A percentile compares a stretch with the other conserved stretches of the same genome.
These are phyloP conservation scores for Neoascia interrupta DNA, from an alignment of 2,888 invertebrate species.

Conservation along the genomic window DNA sequence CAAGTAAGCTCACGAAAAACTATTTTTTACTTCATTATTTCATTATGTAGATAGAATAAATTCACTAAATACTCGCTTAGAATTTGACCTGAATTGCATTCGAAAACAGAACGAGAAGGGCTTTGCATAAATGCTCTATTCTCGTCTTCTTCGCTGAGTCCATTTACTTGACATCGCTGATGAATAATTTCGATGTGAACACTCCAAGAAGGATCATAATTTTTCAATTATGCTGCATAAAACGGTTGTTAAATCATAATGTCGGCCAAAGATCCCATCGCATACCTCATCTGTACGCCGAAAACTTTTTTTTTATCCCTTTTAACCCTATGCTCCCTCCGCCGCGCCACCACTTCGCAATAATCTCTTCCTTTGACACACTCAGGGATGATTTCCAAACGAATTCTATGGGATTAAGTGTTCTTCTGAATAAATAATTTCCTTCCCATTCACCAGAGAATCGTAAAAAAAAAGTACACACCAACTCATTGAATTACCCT, in stretches of 20 bases:
- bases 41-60: too few species aligned
- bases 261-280: slow-evolving; percentile 32
- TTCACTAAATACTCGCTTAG: too few species aligned
- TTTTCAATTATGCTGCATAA: slow-evolving; percentile 58
- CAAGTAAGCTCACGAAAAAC: too few species aligned
- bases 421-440: slow-evolving; percentile 66
- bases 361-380: slow-evolving; percentile 2
- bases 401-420: slow-evolving; percentile 59
- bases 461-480: slow-evolving; percentile 12
- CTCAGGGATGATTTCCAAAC: slow-evolving; percentile 27
- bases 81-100: too few species aligned
- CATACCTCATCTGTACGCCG: not conserved
- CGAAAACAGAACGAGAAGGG: too few species aligned
- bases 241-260: slow-evolving; percentile 49
- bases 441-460: slow-evolving; percentile 51
- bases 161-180: too few species aligned
- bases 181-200: too few species aligned
- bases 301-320: slow-evolving; percentile 1
- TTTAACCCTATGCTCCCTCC: too few species aligned
- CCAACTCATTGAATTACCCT: slow-evolving; percentile 54
- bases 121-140: too few species aligned
- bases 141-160: too few species aligned
- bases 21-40: too few species aligned
- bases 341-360: slow-evolving; percentile 1
- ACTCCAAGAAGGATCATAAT: too few species aligned